A percentile compares a stretch with the other conserved stretches of the same genome.
These are phyloP conservation scores for Odontesthes bonariensis DNA, from an alignment of 2,113 vertebrate species.

Conservation along the genomic window DNA sequence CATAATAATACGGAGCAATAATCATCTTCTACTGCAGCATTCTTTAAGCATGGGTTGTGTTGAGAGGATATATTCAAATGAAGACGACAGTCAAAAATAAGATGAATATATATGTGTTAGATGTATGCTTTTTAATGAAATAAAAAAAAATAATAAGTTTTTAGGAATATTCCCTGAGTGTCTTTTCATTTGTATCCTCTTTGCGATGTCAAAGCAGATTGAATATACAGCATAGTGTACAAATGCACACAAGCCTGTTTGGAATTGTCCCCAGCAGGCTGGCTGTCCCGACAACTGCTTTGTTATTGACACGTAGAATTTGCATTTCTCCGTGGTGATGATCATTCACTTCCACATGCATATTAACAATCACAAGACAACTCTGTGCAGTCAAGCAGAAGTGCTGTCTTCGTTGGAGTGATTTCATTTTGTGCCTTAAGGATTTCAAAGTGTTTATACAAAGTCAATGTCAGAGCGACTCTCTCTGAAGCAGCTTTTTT, in stretches of 20 bases:
- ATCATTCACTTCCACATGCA: conserved; percentile 43
- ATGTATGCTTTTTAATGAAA: not conserved
- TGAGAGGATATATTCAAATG: not conserved
- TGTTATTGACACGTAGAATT: conserved; percentile 38
- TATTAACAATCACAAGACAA: not conserved
- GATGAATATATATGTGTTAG: no score
- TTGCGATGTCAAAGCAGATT: not conserved
- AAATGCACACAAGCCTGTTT: not conserved
- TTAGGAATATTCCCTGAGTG: no score
- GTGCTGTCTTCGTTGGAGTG: not conserved
- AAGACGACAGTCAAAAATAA: not conserved
- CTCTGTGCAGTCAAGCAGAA: not conserved
- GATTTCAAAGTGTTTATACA: not conserved
- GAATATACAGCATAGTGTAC: not conserved
- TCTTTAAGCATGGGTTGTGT: not conserved
- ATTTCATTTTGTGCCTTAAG: not conserved
- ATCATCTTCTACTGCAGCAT: not conserved
- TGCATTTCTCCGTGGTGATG: conserved; percentile 55
- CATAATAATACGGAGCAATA: not conserved
- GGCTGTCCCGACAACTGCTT: conserved; percentile 5
- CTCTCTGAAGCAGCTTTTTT: not conserved
- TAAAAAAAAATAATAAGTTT: no score
- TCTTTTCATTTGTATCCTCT: no score
- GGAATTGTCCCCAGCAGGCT: not conserved
- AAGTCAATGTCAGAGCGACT: not conserved